Evolutionary conservation across 1,140 invertebrate species (phyloP).

Genomic region (Stegodyphus mimosarum): DNA sequence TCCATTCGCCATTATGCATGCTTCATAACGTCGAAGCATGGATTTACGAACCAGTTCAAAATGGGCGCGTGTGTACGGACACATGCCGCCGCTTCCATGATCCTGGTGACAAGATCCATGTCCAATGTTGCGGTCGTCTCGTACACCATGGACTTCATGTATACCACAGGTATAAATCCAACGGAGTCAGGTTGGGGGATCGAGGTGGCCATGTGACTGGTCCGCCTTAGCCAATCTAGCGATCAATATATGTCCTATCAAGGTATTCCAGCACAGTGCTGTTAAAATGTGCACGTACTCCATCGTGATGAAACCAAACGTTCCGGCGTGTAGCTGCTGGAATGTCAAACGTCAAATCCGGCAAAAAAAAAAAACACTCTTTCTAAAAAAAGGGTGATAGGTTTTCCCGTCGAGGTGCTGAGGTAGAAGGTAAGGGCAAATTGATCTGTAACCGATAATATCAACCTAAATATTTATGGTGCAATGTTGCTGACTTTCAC

Average conservation of each 20-base stretch:
- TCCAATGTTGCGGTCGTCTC: background rate
- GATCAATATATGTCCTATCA: background rate
- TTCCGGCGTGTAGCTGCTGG: background rate
- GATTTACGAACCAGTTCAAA: too few relatives aligned
- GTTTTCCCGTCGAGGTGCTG: too few relatives aligned
- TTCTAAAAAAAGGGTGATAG: background rate
- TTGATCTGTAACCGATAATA: background rate
- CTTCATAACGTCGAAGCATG: too few relatives aligned
- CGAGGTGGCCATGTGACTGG: background rate
- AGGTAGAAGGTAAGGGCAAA: conserved; percentile 8
- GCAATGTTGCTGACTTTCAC: background rate
- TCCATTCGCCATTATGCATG: too few relatives aligned
- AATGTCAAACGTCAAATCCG: background rate
- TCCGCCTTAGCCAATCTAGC: background rate
- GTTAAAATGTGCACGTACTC: background rate
- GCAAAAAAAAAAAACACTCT: too few relatives aligned
- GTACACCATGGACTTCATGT: background rate
- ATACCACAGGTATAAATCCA: background rate
- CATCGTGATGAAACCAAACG: conserved; percentile 7
- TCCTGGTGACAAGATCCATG: too few relatives aligned
- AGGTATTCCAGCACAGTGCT: too few relatives aligned
- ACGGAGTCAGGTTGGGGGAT: background rate
- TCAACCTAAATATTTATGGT: conserved; percentile 1
- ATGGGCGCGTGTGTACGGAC: too few relatives aligned
- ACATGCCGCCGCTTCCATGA: too few relatives aligned